Conservation (phyloP, 2,888 invertebrate genomes). For the Hipparchia sbordonii region DNA sequence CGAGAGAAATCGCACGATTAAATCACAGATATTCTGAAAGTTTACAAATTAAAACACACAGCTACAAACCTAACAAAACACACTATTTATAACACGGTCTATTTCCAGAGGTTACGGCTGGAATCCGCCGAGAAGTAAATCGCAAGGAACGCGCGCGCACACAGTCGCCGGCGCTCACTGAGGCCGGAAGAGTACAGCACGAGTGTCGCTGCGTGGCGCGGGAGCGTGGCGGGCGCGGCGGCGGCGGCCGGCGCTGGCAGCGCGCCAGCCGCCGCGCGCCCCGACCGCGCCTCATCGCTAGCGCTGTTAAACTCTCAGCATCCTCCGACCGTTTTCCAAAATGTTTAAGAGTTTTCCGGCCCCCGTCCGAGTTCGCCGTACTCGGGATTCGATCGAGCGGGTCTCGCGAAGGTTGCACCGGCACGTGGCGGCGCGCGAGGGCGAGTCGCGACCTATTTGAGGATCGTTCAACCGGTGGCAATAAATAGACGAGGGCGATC, state of each 20-base stretch:
- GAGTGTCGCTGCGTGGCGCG: not conserved
- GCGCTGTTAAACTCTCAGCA: not conserved
- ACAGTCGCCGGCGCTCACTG: not conserved
- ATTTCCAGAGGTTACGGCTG: constrained; percentile 26
- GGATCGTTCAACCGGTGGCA: constrained; percentile 50
- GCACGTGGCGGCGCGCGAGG: constrained; percentile 11
- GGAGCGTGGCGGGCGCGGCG: not conserved
- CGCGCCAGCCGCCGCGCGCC: constrained; percentile 12
- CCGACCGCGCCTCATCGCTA: constrained; percentile 10
- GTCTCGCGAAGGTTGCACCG: not conserved
- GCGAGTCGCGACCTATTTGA: constrained; percentile 45
- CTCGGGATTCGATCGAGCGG: not conserved
- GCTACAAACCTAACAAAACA: constrained; percentile 7
- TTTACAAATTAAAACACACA: constrained; percentile 11
- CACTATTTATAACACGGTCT: constrained; percentile 29
- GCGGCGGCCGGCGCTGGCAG: not conserved
- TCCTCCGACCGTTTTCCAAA: not conserved
- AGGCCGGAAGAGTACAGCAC: not conserved
- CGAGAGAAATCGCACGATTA: not conserved
- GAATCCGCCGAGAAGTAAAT: not conserved
- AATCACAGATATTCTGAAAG: not conserved
- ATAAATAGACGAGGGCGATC: constrained; percentile 47
- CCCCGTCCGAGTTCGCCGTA: not conserved
- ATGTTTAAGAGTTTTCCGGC: not conserved
- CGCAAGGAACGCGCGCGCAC: not conserved